Evolutionary conservation across 2,888 invertebrate genomes (phyloP), one percentile per base, ranked within the genome.

Genomic region (Ophioninae sp.): DNA sequence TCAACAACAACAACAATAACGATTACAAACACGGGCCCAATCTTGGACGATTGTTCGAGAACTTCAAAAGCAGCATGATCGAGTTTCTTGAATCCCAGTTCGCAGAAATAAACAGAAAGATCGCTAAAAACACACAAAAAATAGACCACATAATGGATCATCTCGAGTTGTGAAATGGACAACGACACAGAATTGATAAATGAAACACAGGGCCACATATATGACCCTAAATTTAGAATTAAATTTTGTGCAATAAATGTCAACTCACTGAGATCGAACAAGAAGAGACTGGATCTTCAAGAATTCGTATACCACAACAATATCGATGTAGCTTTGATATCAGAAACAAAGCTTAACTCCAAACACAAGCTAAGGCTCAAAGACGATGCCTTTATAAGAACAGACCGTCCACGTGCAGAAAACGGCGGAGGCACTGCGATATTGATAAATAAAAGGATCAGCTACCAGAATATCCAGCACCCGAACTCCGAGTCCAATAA

Each of bases 401-500:
- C 41, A 0, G 79, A 82, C 17, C n/a, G 74, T 7, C 73, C 68
- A 3, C 68, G 39, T n/a, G 37, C 67, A 0, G 64, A 41, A 30
- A 63, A 41, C 6, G 86, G 83, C 7, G 86, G 87, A 0, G 86
- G 86, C 0, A 86, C 87, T 0, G 86, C 83, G 0, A 85, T 87
- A 0, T 8, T 79, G n/a, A 82, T 86, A 0, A 41, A 41, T n/a
- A 75, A 87, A 0, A 51, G 13, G 10, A 23, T 82, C 0, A 74
- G 63, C 7, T 83, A 30, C 20, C 56, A 61, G 22, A 10, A 9
- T 10, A 82, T 82, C 0, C 20, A 67, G 0, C 39, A 37, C 0
- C 63, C 71, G 1, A 61, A 37, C 2, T n/a, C 71, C 0, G 10
- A 0, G 0, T 67, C 65, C 3, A 73, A 23, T 7, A 58, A 23